Evolutionary conservation across 2,888 invertebrate genomes (phyloP).

Genomic region (Diplolepis rosae): DNA sequence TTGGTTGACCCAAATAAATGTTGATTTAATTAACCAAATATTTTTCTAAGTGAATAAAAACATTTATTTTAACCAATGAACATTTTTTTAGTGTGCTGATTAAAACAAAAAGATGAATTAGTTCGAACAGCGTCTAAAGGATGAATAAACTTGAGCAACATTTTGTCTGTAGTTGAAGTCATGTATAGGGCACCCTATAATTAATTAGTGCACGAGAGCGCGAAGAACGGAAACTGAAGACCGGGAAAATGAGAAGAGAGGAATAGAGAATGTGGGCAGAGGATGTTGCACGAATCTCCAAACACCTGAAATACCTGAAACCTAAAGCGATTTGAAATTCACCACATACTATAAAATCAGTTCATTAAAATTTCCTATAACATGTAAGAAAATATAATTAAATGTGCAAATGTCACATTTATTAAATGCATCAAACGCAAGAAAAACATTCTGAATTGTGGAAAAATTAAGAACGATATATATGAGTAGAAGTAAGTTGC

Average conservation of each 20-base stretch:
- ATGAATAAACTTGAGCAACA: slow-evolving; percentile 53
- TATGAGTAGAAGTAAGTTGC: background rate
- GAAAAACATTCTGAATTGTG: background rate
- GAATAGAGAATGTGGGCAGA: slow-evolving; percentile 34
- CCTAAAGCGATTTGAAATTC: background rate
- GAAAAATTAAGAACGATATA: background rate
- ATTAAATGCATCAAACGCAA: slow-evolving; percentile 2
- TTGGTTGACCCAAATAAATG: no score
- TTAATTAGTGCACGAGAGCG: slow-evolving; percentile 58
- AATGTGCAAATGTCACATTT: background rate
- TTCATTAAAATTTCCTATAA: background rate
- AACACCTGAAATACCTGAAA: background rate
- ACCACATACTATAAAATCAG: no score
- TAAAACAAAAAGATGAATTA: background rate
- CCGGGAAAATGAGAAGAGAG: slow-evolving; percentile 35
- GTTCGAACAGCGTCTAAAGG: slow-evolving; percentile 8
- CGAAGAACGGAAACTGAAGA: slow-evolving; percentile 43
- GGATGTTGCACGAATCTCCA: slow-evolving; percentile 29
- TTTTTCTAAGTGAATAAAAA: background rate
- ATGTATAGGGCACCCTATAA: slow-evolving; percentile 54
- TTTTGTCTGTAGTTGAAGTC: slow-evolving; percentile 50
- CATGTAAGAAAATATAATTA: no score
- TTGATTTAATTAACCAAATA: no score
- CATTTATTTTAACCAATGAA: no score
- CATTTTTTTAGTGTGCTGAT: no score